Conservation (phyloP, 1,140 invertebrate species). For the Ostrea denselamellosa region DNA sequence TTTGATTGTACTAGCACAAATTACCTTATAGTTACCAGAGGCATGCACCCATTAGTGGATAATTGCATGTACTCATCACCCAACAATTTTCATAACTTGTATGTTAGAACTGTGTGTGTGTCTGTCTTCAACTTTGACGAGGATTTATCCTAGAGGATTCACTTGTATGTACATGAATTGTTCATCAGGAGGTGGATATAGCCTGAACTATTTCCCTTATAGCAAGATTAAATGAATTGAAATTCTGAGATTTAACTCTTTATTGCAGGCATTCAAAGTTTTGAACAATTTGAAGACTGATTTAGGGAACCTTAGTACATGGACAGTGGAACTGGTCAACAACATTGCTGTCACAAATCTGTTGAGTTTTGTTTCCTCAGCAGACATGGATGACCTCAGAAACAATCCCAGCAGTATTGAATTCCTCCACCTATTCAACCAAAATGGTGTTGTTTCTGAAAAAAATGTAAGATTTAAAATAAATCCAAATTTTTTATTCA, state of each 20-base stretch:
- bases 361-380: not conserved
- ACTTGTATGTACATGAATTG: too few species aligned
- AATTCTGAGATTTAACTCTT: not conserved
- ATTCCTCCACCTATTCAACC: not conserved
- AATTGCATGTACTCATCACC: too few species aligned
- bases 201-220: too few species aligned
- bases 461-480: not conserved
- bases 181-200: too few species aligned
- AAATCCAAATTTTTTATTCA: not conserved
- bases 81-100: too few species aligned
- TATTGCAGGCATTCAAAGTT: not conserved
- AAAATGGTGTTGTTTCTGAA: not conserved
- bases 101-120: too few species aligned
- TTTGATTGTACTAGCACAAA: too few species aligned
- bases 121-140: too few species aligned
- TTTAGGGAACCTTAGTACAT: not conserved
- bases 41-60: too few species aligned
- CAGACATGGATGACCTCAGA: not conserved
- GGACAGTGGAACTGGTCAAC: not conserved
- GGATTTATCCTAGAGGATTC: too few species aligned
- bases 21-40: too few species aligned
- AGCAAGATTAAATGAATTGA: too few species aligned
- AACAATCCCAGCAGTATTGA: not conserved
- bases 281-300: not conserved
- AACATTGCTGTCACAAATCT: not conserved